A percentile compares a stretch with the other conserved stretches of the same genome.
phyloP scores from a whole-genome alignment of 2,113 vertebrate species.

The Sturnus vulgaris region DNA sequence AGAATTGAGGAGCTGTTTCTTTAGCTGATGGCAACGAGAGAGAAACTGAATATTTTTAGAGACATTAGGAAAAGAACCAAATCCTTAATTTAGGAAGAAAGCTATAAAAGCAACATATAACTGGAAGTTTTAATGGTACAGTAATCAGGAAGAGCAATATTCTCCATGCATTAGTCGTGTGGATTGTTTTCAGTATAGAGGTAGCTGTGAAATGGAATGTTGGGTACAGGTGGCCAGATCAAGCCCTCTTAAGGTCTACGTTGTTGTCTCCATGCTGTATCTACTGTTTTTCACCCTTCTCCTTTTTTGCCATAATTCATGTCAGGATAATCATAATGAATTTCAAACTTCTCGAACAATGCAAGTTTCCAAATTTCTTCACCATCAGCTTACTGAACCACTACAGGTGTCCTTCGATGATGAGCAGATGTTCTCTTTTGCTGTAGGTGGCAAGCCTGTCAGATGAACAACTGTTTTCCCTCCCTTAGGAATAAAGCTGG shows the following conservation, averaged over 20 bases:
- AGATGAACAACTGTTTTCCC: not conserved
- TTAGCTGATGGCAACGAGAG: not conserved
- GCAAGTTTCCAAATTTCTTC: not conserved
- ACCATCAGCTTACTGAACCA: not conserved
- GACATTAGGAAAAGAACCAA: not conserved
- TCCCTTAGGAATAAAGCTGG: not conserved
- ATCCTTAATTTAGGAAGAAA: not conserved
- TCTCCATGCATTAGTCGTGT: not conserved
- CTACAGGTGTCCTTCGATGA: not conserved
- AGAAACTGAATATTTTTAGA: not conserved
- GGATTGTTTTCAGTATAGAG: not conserved
- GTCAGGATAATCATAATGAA: not conserved
- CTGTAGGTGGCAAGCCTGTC: not conserved
- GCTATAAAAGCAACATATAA: not conserved
- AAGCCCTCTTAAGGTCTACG: not conserved
- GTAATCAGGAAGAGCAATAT: not conserved
- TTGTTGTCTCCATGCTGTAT: not conserved
- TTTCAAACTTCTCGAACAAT: not conserved
- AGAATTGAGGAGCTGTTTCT: not conserved
- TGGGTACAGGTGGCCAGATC: not conserved
- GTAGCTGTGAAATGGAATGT: not conserved
- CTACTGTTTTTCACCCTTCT: rapidly evolving
- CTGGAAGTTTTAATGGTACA: not conserved
- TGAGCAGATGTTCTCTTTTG: not conserved
- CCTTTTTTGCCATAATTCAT: not conserved